phyloP scores from a whole-genome alignment of 2,113 vertebrate genomes.

The Lagopus muta region DNA sequence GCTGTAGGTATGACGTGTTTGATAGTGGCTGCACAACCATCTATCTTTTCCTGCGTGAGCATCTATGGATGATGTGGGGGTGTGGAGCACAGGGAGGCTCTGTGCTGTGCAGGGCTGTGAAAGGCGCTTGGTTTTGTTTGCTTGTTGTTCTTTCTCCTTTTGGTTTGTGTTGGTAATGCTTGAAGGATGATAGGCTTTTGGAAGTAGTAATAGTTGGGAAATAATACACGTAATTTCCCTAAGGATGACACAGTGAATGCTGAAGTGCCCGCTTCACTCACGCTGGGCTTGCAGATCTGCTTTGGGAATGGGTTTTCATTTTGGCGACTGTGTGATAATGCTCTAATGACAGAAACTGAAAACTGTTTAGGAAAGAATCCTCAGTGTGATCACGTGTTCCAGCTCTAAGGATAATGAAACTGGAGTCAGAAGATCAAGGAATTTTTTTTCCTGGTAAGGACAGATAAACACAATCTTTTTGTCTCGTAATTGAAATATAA shows the following conservation, averaged over 20 bases:
- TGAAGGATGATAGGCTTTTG: constrained; percentile 1
- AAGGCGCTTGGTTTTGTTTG: background rate
- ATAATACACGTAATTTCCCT: constrained; percentile 24
- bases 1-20: rapidly evolving
- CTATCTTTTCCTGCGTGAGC: background rate
- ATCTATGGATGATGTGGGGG: background rate
- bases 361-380: background rate
- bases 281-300: background rate
- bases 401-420: background rate
- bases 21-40: background rate
- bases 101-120: background rate
- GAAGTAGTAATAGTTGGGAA: background rate
- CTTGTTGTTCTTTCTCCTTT: background rate
- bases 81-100: background rate
- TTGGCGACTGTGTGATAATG: background rate
- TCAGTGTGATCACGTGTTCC: rapidly evolving
- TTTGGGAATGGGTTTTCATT: background rate
- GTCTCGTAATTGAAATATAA: background rate
- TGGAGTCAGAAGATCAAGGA: background rate
- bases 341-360: background rate
- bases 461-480: background rate
- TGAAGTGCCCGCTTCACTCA: background rate
- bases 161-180: background rate
- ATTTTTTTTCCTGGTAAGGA: background rate
- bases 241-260: background rate